Conservation (phyloP, 2,888 invertebrate genomes). For the Bellardia bayeri region DNA sequence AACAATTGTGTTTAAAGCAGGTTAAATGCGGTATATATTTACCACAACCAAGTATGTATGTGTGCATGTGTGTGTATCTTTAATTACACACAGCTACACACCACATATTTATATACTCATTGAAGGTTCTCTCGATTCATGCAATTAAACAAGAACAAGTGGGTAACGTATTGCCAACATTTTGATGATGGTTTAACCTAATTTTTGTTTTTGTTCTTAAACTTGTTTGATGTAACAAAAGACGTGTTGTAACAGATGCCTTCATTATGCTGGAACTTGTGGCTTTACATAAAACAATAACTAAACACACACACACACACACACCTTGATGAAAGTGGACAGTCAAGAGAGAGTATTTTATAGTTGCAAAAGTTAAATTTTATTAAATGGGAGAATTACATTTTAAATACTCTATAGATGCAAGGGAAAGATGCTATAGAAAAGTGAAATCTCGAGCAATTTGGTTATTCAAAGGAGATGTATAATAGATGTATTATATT, state of each 20-base stretch:
- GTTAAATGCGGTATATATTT: conserved; percentile 2
- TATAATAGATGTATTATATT: too few species aligned
- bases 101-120: neutral
- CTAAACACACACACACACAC: too few species aligned
- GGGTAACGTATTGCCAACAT: conserved; percentile 7
- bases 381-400: neutral
- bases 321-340: neutral
- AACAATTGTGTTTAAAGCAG: conserved; percentile 18
- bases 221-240: conserved; percentile 7
- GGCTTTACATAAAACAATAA: conserved; percentile 14
- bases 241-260: conserved; percentile 32
- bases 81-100: neutral
- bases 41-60: neutral
- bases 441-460: too few species aligned
- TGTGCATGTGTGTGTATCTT: neutral
- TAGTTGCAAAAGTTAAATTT: neutral
- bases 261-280: conserved; percentile 11
- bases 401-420: too few species aligned
- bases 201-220: conserved; percentile 37
- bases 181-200: conserved; percentile 41
- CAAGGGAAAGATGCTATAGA: too few species aligned
- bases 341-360: neutral
- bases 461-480: too few species aligned
- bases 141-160: conserved; percentile 43
- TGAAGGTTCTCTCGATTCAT: conserved; percentile 1